Base-by-base conservation (phyloP, 2,888 invertebrate genomes). In the Oscheius sp. region DNA sequence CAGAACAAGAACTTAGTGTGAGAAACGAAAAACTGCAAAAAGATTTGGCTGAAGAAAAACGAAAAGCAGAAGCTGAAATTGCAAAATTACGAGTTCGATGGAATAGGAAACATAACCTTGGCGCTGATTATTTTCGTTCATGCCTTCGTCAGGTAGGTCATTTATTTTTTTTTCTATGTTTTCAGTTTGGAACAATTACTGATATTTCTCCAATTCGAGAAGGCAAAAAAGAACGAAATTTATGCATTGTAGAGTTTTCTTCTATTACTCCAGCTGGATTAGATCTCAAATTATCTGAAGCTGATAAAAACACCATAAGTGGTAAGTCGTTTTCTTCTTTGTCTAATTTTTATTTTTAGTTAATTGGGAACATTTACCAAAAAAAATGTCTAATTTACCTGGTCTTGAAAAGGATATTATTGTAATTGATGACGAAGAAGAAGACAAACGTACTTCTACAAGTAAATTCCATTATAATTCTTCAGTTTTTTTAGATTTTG, bases 1-100 rank as follows among this genome's bases (percentile, higher is more conserved):
- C 68, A 5, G 71, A 74, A 17, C 72, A 74, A n/a, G 73, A 73
- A 17, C 68, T 76, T n/a, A 63, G 66, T 5, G 65, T 57, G 26
- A 72, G 71, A 30, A 36, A 65, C 32, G 67, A 65, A 24, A 22
- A 32, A 20, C 8, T 61, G 14, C 26, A 54, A 3, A 51, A 36
- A 20, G 33, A 32, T 4, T 47, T 28, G 45, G 9, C 30, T 6
- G 41, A 45, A 24, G n/a, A 66, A 8, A n/a, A 32, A 36, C 17
- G 36, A 30, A n/a, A 50, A 12, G 22, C 32, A 9, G 22, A 36
- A 12, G 17, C 5, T 28, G 9, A 12, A 12, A n/a, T 14, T 8
- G 30, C 28, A 3, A 28, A 24, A 32, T 30, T 54, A 28, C 30
- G 54, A 2, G 33, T 54, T 20, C 12, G 20, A 32, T 54, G 54